Base-by-base conservation (phyloP, 1,140 invertebrate genomes). In the Whitmania pigra region DNA sequence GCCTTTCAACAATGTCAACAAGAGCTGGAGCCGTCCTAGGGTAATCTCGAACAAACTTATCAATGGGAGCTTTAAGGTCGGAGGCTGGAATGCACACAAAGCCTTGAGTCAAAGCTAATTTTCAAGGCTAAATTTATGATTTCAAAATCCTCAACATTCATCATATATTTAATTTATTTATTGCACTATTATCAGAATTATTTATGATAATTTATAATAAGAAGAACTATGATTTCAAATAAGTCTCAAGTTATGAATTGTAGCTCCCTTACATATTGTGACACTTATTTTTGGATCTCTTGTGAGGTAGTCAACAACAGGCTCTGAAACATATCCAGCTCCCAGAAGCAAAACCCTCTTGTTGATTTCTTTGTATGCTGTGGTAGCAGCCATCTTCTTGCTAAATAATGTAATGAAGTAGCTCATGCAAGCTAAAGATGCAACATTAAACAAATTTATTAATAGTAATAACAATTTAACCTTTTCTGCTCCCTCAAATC, bases 311-410 rank as follows among this genome's bases (percentile, higher is more conserved):
- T 98, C 93, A 0, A 99, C 89, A 0, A 97, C 83, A 0, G 96
- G 96, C 0, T 88, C 88, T 7, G 91, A 90, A 0, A 99, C 96
- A 77, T 94, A 89, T 7, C 97, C 97, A 67, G 96, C 93, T 0
- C 97, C 97, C 4, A 99, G 83, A 0, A 99, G 88, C 2, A 98
- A 84, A 1, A 95, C 89, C 63, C 75, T 78, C 75, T 83, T 84
- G 73, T 85, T 83, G 7, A 73, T 71, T 9, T 75, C 74, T 22
- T 71, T 81, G 79, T 84, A 81, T 73, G 78, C 55, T 31, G 76
- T 53, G 15, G 68, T 72, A 49, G 72, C 75, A 63, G 57, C 73
- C 18, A 22, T 57, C 36, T 71, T 67, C 31, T 60, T 71, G 68
- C 11, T 31, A 13, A 36, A 9, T n/a, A 71, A 60, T 9, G 63